A percentile compares a stretch with the other conserved stretches of the same genome.
Evolutionary conservation across 2,888 invertebrate species (phyloP).

Genomic region (Lobophora halterata): DNA sequence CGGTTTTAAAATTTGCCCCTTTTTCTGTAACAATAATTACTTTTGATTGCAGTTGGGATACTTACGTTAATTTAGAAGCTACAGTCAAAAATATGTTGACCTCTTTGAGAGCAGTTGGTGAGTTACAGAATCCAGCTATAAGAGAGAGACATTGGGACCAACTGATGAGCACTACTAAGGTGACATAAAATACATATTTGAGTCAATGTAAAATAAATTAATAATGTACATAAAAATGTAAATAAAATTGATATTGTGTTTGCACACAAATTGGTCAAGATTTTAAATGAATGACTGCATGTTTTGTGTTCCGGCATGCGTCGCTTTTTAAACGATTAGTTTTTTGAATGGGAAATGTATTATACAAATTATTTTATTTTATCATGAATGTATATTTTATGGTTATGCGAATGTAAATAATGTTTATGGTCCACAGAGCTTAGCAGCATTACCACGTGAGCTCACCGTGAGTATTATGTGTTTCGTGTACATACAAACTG

Average conservation of each 20-base stretch:
- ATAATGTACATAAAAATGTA: no score
- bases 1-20: background rate
- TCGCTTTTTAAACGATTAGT: constrained; percentile 27
- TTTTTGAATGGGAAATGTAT: constrained; percentile 39
- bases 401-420: constrained; percentile 70
- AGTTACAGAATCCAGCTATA: constrained; percentile 97
- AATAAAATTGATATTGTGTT: constrained; percentile 32
- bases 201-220: constrained; percentile 39
- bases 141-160: constrained; percentile 98
- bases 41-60: constrained; percentile 86
- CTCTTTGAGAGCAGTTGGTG: constrained; percentile 95
- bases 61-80: constrained; percentile 92
- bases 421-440: constrained; percentile 86
- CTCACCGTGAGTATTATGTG: constrained; percentile 86
- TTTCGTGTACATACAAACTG: constrained; percentile 20
- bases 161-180: constrained; percentile 97
- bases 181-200: constrained; percentile 51
- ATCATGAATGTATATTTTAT: constrained; percentile 32
- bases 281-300: constrained; percentile 33
- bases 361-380: constrained; percentile 37
- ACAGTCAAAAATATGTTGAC: constrained; percentile 98
- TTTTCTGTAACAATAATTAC: background rate
- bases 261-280: constrained; percentile 27
- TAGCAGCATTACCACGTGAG: constrained; percentile 89
- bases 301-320: constrained; percentile 27